These are phyloP conservation scores for Eristalis intricaria DNA, from an alignment of 2,888 invertebrate genomes.

Conservation along the genomic window DNA sequence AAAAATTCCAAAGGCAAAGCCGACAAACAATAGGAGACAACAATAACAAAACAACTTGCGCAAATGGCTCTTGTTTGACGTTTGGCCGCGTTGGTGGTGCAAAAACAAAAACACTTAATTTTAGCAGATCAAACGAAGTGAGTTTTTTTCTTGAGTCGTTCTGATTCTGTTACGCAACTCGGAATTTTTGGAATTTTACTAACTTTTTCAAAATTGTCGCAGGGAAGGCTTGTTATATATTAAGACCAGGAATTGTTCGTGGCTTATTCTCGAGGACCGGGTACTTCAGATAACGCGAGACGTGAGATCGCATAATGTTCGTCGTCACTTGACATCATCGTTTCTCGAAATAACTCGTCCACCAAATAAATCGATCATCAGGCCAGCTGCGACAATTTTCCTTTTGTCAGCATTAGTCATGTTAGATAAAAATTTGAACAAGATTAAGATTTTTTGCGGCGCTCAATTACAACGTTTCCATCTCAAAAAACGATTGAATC, in stretches of 20 bases:
- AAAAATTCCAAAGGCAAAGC: background rate
- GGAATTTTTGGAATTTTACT: background rate
- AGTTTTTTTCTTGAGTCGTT: background rate
- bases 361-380: background rate
- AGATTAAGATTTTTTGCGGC: background rate
- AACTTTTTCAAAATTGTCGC: background rate
- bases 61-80: background rate
- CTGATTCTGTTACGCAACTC: background rate
- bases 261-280: background rate
- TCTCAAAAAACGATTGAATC: too few species aligned
- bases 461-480: too few species aligned
- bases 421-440: background rate
- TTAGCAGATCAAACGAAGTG: background rate
- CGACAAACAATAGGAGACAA: background rate
- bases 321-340: background rate
- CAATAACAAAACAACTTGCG: background rate
- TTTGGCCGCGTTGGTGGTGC: background rate
- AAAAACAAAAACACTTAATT: background rate
- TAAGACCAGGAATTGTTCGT: background rate
- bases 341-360: background rate
- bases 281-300: background rate
- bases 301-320: background rate
- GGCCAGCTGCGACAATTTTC: background rate
- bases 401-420: background rate
- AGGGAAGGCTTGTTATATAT: background rate